Percentiles rank a stretch among this genome's conserved stretches.
Conservation (phyloP, 2,888 invertebrate species). For the Parnassius apollo region DNA sequence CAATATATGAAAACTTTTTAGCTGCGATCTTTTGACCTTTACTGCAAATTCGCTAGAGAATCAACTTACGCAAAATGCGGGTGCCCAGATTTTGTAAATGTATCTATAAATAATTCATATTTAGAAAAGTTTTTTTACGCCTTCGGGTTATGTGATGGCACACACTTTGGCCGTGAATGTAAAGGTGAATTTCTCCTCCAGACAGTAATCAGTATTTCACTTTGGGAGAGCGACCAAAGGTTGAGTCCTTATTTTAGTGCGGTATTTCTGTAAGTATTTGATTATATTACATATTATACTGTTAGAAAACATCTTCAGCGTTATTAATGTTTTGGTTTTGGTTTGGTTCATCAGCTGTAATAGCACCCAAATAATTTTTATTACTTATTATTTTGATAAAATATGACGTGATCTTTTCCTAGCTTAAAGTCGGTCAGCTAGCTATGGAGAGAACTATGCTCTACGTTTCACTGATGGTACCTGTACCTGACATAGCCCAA, state of each 20-base stretch:
- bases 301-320: no score
- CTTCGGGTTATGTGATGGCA: not conserved
- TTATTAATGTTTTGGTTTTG: no score
- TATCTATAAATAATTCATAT: not conserved
- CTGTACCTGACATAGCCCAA: no score
- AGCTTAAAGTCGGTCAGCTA: not conserved
- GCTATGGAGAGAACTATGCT: not conserved
- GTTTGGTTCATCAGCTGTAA: no score
- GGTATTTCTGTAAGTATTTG: no score
- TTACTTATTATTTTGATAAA: not conserved
- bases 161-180: not conserved
- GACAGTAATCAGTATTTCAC: no score
- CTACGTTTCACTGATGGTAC: no score
- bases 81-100: conserved; percentile 11
- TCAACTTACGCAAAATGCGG: conserved; percentile 17
- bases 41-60: conserved; percentile 20
- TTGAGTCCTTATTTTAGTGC: no score
- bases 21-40: conserved; percentile 5
- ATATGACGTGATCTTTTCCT: not conserved
- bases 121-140: conserved; percentile 2
- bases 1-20: conserved; percentile 19
- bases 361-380: not conserved
- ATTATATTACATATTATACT: no score
- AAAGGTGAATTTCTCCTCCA: not conserved
- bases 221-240: no score